phyloP scores from a whole-genome alignment of 1,140 invertebrate species.

The Plectrocnemia conspersa region DNA sequence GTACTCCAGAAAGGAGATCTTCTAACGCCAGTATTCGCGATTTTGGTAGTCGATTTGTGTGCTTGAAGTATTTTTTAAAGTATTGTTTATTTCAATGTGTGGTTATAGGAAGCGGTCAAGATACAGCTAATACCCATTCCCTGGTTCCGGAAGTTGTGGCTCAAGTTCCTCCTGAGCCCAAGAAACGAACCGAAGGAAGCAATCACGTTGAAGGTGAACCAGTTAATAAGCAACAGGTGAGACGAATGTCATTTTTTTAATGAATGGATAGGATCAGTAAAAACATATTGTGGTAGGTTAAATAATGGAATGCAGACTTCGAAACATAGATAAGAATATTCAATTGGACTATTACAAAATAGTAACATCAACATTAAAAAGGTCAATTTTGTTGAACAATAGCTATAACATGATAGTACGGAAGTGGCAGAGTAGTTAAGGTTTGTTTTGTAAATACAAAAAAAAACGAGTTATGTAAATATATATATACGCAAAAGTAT shows the following conservation, averaged over 20 bases:
- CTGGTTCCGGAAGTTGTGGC: conserved; percentile 2
- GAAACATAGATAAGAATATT: too few species aligned
- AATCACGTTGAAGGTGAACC: conserved; percentile 9
- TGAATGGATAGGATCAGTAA: not conserved
- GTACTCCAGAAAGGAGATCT: conserved; percentile 30
- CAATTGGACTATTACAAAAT: too few species aligned
- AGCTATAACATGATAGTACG: too few species aligned
- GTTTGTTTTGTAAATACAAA: too few species aligned
- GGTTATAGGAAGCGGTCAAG: conserved; percentile 27
- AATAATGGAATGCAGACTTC: too few species aligned
- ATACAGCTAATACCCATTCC: conserved; percentile 22
- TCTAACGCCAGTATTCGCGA: conserved; percentile 29
- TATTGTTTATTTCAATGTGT: not conserved
- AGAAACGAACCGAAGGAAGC: conserved; percentile 3
- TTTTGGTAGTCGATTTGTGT: not conserved
- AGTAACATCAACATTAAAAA: too few species aligned
- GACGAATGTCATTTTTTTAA: too few species aligned
- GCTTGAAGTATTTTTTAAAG: not conserved
- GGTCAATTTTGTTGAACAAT: too few species aligned
- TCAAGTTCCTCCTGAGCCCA: not conserved
- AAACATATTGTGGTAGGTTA: not conserved
- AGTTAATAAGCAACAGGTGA: conserved; percentile 26
- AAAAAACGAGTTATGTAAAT: too few species aligned
- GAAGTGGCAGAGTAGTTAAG: too few species aligned
- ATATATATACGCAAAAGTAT: too few species aligned